These are phyloP conservation scores for Columba guinea DNA, from an alignment of 2,797 vertebrate species.

Conservation along the genomic window DNA sequence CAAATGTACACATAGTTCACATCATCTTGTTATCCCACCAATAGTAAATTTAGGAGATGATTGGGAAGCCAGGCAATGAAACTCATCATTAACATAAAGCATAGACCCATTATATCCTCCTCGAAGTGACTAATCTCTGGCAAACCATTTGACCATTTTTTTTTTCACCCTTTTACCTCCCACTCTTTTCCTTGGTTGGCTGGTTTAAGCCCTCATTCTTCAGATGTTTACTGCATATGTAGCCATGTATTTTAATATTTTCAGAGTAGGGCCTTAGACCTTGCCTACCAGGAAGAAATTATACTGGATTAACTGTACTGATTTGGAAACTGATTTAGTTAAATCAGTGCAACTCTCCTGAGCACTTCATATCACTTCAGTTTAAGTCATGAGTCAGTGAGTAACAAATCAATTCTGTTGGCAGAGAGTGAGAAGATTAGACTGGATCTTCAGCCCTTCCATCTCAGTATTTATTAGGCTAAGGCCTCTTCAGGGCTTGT, in stretches of 20 bases:
- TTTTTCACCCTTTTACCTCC: not conserved
- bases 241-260: not conserved
- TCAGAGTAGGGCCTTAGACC: not conserved
- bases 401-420: conserved; percentile 49
- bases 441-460: conserved; percentile 10
- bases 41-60: not conserved
- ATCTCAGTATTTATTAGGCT: conserved; percentile 39
- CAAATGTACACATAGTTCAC: not conserved
- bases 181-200: not conserved
- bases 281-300: not conserved
- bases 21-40: not conserved
- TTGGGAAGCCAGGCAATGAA: not conserved
- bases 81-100: not conserved
- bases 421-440: conserved; percentile 41
- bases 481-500: conserved; percentile 46
- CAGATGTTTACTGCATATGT: not conserved
- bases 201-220: not conserved
- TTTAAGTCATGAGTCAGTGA: conserved; percentile 34
- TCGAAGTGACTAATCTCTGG: not conserved
- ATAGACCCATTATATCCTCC: not conserved
- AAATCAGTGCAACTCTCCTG: conserved; percentile 7
- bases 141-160: not conserved
- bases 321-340: conserved; percentile 15
- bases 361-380: conserved; percentile 4
- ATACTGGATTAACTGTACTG: not conserved